A percentile compares a stretch with the other conserved stretches of the same genome.
Conservation (phyloP, 53 echinoderm and acorn worm genomes). For the Holothuria scabra region DNA sequence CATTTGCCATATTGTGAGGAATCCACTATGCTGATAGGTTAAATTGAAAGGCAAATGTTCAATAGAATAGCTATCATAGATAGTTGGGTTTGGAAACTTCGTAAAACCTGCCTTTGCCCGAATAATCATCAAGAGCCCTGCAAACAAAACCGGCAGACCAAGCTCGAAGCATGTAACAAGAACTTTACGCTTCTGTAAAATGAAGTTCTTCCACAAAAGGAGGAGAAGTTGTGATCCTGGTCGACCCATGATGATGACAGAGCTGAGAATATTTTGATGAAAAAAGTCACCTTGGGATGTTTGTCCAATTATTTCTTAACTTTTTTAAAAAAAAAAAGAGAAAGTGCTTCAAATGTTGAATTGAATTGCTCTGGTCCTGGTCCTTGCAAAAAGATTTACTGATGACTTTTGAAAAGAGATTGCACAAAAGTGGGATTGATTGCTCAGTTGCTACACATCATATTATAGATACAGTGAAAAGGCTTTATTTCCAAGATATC, state of each 20-base stretch:
- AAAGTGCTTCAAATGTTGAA: too few relatives aligned
- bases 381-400: too few relatives aligned
- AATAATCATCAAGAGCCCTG: conserved; percentile 69
- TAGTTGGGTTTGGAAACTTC: conserved; percentile 52
- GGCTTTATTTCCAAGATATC: too few relatives aligned
- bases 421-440: too few relatives aligned
- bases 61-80: conserved; percentile 67
- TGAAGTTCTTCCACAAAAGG: conserved; percentile 90
- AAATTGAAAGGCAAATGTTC: conserved; percentile 74
- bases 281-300: neutral
- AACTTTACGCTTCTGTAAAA: conserved; percentile 68
- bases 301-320: too few relatives aligned
- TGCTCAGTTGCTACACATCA: too few relatives aligned
- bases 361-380: too few relatives aligned
- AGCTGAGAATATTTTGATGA: neutral
- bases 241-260: conserved; percentile 34
- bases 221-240: conserved; percentile 70
- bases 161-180: conserved; percentile 71
- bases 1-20: conserved; percentile 73
- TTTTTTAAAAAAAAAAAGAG: too few relatives aligned
- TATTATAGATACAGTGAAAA: too few relatives aligned
- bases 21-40: neutral
- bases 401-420: too few relatives aligned
- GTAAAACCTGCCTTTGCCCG: conserved; percentile 72
- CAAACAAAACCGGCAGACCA: conserved; percentile 68